These are phyloP conservation scores for rat (Rattus norvegicus) DNA, from an alignment of 2,113 vertebrate genomes.

Conservation along the genomic window DNA sequence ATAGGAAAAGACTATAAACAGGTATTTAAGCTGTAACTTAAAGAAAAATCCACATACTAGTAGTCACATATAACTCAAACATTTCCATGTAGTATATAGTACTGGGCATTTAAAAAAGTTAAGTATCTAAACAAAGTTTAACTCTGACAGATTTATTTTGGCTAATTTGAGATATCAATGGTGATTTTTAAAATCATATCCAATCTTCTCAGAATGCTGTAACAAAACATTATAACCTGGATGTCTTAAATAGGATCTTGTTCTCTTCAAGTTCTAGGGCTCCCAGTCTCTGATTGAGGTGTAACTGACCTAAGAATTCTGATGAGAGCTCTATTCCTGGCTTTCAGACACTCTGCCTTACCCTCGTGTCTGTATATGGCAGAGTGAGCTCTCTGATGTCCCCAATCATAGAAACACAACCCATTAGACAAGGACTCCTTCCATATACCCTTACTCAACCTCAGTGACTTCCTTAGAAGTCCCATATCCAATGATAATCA, in stretches of 20 bases:
- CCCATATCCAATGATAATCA: background rate
- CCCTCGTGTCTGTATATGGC: background rate
- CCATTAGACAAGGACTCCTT: background rate
- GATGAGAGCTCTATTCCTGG: background rate
- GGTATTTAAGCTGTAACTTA: background rate
- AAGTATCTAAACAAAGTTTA: constrained; percentile 15
- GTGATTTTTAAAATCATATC: constrained; percentile 20
- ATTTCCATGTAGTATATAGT: constrained; percentile 21
- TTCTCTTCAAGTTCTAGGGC: background rate
- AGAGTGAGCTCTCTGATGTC: background rate
- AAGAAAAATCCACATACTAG: background rate
- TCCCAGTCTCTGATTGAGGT: background rate
- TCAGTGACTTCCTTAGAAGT: constrained; percentile 10
- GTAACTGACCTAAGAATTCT: background rate
- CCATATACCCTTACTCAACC: background rate
- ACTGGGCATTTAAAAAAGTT: constrained; percentile 18
- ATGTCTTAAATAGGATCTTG: constrained; percentile 24
- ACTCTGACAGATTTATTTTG: constrained; percentile 34
- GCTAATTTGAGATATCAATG: background rate
- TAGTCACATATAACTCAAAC: constrained; percentile 14
- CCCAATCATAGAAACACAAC: background rate
- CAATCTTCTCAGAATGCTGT: background rate
- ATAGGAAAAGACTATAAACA: background rate
- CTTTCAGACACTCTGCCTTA: background rate
- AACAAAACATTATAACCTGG: background rate